Conservation (phyloP, 2,113 vertebrate genomes). For the Stigmatopora argus region DNA sequence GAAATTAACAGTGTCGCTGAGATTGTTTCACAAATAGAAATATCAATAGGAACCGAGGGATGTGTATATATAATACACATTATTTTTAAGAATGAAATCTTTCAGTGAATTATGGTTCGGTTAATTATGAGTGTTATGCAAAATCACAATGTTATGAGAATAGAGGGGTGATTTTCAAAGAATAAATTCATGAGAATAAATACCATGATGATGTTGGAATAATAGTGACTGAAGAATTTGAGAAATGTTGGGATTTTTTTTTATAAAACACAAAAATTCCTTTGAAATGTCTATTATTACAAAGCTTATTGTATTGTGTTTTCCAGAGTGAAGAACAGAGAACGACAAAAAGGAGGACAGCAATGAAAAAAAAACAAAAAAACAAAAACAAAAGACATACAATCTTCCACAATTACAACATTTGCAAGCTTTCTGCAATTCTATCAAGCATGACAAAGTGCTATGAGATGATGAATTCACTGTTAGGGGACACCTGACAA, state of each 20-base stretch:
- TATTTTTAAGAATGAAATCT: not conserved
- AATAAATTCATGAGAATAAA: not conserved
- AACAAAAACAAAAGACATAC: not conserved
- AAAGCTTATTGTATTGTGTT: constrained; percentile 1
- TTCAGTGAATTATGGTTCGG: not conserved
- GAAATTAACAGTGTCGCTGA: too few species aligned
- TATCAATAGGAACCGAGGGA: too few species aligned
- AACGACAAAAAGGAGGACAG: not conserved
- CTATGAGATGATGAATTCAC: constrained; percentile 37
- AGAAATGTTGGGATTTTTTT: too few species aligned
- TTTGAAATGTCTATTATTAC: not conserved
- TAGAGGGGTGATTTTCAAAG: not conserved
- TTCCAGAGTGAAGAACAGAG: constrained; percentile 8
- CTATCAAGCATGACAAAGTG: constrained; percentile 37
- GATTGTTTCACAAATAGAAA: too few species aligned
- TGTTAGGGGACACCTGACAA: not conserved
- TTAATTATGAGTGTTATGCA: not conserved
- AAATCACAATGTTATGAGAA: not conserved
- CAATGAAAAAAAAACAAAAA: not conserved
- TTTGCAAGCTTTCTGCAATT: constrained; percentile 39
- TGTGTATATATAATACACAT: not conserved
- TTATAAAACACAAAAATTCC: not conserved
- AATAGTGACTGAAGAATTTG: too few species aligned
- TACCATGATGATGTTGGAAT: not conserved
- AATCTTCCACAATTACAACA: too few species aligned